Conservation (phyloP, 2,888 invertebrate species). For the Petrophora chlorosata region DNA sequence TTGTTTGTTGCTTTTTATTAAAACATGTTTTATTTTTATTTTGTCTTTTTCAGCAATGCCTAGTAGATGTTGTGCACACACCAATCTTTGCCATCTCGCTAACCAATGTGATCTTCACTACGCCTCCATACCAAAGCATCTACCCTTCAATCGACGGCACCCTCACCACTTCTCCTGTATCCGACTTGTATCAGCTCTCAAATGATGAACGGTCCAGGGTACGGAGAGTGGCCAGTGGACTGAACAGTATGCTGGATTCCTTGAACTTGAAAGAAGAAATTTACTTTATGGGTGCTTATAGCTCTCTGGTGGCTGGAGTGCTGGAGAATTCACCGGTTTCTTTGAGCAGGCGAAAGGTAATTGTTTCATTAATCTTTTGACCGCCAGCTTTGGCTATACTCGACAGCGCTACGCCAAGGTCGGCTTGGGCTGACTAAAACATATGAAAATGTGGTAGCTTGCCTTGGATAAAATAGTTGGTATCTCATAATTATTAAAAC, state of each 20-base stretch:
- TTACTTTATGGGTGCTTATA: constrained; percentile 85
- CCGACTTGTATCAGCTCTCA: constrained; percentile 66
- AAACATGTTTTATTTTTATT: neutral
- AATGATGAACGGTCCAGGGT: constrained; percentile 67
- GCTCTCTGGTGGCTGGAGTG: constrained; percentile 84
- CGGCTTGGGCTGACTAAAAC: too few relatives aligned
- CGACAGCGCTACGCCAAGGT: too few relatives aligned
- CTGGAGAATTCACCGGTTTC: constrained; percentile 83
- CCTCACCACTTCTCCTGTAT: constrained; percentile 55
- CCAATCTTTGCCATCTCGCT: constrained; percentile 85
- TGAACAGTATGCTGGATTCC: constrained; percentile 82
- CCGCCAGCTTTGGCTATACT: too few relatives aligned
- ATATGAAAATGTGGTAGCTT: too few relatives aligned
- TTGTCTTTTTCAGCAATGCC: constrained; percentile 79
- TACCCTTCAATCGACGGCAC: constrained; percentile 80
- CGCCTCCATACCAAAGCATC: constrained; percentile 83
- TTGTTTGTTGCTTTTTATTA: too few relatives aligned
- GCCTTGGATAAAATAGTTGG: too few relatives aligned
- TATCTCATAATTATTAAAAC: too few relatives aligned
- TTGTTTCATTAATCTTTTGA: too few relatives aligned
- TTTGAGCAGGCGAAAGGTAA: constrained; percentile 81
- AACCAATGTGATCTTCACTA: constrained; percentile 84
- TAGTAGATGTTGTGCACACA: constrained; percentile 84
- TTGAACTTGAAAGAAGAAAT: constrained; percentile 86
- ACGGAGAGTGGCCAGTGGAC: constrained; percentile 73